Base-by-base conservation (phyloP, 2,888 invertebrate genomes). In the Quadroppia sp. region DNA sequence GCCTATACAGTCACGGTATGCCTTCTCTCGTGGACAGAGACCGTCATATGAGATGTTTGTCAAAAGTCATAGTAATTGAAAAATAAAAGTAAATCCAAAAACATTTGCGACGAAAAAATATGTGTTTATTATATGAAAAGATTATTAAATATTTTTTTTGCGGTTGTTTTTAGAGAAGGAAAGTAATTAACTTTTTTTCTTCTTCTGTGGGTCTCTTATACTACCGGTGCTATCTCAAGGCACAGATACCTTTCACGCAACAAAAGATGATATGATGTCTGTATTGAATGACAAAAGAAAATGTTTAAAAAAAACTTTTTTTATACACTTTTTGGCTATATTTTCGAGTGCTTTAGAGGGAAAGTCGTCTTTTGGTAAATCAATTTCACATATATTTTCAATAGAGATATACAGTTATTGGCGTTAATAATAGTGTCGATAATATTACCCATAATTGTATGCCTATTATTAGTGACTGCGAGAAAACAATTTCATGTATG, bases 241-340 rank as follows among this genome's bases (percentile, higher is more conserved):
- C 50, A 50, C 50, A 20, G 50, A 50, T 50, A 20, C 50, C 50
- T 50, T 50, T 50, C 20, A 50, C 50, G 50, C 50, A 50, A 20
- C 50, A 15, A 23, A 50, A 45, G 45, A 45, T 15, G 11, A 36
- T 4, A 36, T 36, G 36, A 36, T 36, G 4, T 36, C 11, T 36
- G 36, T 36, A 4, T 36, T 36, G 11, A 36, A 36, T 36, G 3
- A 13, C 45, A 48, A 48, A 40, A 40, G 6, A 6, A 40, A 40
- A 40, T 40, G 40, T 40, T 40, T 40, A 13, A 40, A 6, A 40
- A 40, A 9, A 40, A 40, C n/a, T 48, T 48, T 48, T 48, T 48
- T 48, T 36, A 36, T 36, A 11, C 36, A 36, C 6, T 36, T 36
- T 36, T 7, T 36, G 36, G 36, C 11, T 36, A 11, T 36, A 11